These are phyloP conservation scores for Hoplodrina ambigua DNA, from an alignment of 2,888 invertebrate species.

Conservation along the genomic window DNA sequence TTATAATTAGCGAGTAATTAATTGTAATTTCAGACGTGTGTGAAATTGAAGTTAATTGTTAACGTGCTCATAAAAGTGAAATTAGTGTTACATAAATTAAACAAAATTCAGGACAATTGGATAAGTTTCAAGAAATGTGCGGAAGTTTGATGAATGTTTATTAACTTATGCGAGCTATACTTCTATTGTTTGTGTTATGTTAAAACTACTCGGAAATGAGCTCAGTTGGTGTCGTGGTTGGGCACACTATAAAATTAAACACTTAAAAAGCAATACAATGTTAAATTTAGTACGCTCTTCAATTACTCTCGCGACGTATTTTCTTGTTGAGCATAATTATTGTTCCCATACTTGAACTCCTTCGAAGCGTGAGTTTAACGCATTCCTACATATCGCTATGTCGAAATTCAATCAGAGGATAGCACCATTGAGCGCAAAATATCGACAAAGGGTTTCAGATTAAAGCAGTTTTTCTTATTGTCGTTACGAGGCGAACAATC, in stretches of 20 bases:
- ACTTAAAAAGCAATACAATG: constrained; percentile 30
- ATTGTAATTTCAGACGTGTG: constrained; percentile 60
- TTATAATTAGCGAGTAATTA: constrained; percentile 63
- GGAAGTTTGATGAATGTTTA: constrained; percentile 34
- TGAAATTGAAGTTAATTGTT: constrained; percentile 39
- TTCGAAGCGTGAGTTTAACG: constrained; percentile 36
- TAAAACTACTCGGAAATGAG: constrained; percentile 1
- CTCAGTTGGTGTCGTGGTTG: background rate
- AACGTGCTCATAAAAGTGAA: constrained; percentile 60
- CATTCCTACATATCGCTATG: constrained; percentile 60
- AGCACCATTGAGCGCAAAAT: constrained; percentile 67
- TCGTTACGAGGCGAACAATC: constrained; percentile 76
- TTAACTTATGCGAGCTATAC: constrained; percentile 25
- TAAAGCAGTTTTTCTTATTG: constrained; percentile 80
- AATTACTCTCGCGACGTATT: constrained; percentile 37
- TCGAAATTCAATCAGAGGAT: constrained; percentile 70
- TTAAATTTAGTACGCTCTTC: constrained; percentile 24
- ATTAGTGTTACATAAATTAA: constrained; percentile 60
- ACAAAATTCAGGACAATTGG: constrained; percentile 37
- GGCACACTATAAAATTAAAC: constrained; percentile 1
- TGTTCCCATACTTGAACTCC: constrained; percentile 38
- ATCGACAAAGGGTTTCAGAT: constrained; percentile 76
- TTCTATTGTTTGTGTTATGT: constrained; percentile 21
- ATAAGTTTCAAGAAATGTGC: constrained; percentile 21
- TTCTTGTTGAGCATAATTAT: constrained; percentile 20